Conservation (phyloP, 2,113 vertebrate genomes). For the Conger conger region DNA sequence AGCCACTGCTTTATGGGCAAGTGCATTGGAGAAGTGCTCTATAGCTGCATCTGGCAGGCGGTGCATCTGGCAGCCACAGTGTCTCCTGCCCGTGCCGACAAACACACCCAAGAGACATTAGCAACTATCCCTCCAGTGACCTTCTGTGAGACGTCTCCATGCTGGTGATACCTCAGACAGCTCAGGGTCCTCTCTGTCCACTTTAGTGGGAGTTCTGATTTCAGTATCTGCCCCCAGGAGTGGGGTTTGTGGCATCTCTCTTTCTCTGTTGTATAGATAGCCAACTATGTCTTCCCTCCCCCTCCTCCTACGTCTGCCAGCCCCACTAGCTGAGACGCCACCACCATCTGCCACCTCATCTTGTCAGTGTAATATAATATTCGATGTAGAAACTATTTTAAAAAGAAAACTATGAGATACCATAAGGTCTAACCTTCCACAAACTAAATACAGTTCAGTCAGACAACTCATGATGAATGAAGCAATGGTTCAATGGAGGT, state of each 20-base stretch:
- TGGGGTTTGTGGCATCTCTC: neutral
- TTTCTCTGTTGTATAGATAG: neutral
- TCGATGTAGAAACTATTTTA: neutral
- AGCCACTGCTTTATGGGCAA: too few relatives aligned
- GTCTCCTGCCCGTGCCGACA: neutral
- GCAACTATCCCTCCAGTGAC: conserved; percentile 13
- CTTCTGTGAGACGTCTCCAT: conserved; percentile 38
- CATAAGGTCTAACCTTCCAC: too few relatives aligned
- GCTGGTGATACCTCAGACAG: conserved; percentile 25
- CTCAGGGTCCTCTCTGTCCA: conserved; percentile 3
- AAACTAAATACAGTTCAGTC: too few relatives aligned
- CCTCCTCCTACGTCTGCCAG: neutral
- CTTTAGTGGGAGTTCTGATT: neutral
- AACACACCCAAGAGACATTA: neutral
- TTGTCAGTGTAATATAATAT: neutral
- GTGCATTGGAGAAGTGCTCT: too few relatives aligned
- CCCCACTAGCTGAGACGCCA: neutral
- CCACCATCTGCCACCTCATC: neutral
- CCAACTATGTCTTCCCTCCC: neutral
- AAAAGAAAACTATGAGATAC: neutral
- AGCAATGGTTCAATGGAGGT: too few relatives aligned
- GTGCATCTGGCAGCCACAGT: neutral
- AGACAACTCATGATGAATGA: too few relatives aligned
- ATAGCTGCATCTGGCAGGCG: neutral
- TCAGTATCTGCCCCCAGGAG: neutral